Evolutionary conservation across 2,113 vertebrate species (phyloP), one percentile per base, ranked within the genome.

Genomic region (Sylvia atricapilla): DNA sequence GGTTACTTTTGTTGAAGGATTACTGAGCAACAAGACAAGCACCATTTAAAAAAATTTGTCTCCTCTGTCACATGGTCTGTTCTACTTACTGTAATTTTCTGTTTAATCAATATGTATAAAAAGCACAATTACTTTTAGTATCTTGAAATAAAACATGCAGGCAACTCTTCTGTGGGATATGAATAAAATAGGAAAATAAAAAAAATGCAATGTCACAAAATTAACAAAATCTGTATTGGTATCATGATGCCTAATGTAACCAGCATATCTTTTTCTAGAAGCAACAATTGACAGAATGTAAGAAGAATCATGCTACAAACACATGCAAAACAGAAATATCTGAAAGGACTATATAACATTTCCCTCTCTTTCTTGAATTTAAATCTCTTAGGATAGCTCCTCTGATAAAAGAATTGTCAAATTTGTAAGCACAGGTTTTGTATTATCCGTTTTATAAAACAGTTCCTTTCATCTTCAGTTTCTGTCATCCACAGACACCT

Each of bases 161-260:
- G 6, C 4, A 79, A 39, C 13, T 55, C 24, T 68, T 64, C 17
- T 5, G 1, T 20, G 3, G 11, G 7, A 28, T 79, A 49, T 35
- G 12, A 50, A 62, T 55, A 21, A 50, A 52, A n/a, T 33, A 15
- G 5, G 3, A 5, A 10, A 13, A 33, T 3, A 0, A 4, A 49
- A 74, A n/a, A 2, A 20, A 8, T 30, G 16, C 72, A 68, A 69
- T 41, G 3, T 46, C 44, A 73, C 25, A 52, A 80, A 50, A 46
- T 21, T 22, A 80, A 73, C 3, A 3, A 49, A 55, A 73, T 5
- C 39, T 7, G n/a, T 46, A 59, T 8, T 72, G 68, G 21, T 59
- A 72, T 28, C 11, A 39, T 47, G 6, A 63, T 75, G 20, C 8
- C 12, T 68, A n/a, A 59, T 12, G 11, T 25, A 46, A 50, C 2